These are phyloP conservation scores for Subanguina moxae DNA, from an alignment of 1,140 invertebrate genomes.

Conservation along the genomic window DNA sequence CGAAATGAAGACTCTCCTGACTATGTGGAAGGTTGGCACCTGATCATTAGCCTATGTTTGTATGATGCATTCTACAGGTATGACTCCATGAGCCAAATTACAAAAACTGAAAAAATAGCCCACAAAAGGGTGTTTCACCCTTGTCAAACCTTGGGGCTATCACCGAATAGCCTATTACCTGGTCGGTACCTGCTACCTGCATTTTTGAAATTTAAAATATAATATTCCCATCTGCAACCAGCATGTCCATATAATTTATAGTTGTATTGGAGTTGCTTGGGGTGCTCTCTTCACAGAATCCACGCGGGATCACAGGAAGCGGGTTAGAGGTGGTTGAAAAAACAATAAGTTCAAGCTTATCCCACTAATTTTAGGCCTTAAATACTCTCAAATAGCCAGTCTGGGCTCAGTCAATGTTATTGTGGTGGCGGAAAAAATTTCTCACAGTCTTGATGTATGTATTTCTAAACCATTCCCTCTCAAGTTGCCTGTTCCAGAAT, in stretches of 20 bases:
- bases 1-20: conserved; percentile 29
- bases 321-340: conserved; percentile 43
- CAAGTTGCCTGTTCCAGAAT: conserved; percentile 39
- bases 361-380: conserved; percentile 44
- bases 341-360: no score
- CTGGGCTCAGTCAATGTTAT: conserved; percentile 53
- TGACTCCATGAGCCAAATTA: no score
- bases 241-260: conserved; percentile 26
- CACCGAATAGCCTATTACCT: no score
- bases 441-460: conserved; percentile 56
- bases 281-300: conserved; percentile 61
- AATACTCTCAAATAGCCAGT: conserved; percentile 56
- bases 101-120: no score
- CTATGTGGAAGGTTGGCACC: conserved; percentile 60
- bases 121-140: no score
- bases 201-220: conserved; percentile 15
- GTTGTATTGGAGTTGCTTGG: conserved; percentile 59
- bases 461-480: not conserved
- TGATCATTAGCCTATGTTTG: conserved; percentile 60
- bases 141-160: no score
- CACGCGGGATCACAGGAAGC: conserved; percentile 51
- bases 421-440: conserved; percentile 51
- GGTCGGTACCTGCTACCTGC: not conserved
- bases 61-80: conserved; percentile 62
- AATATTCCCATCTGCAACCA: not conserved